These are phyloP conservation scores for Pseudocheirus occidentalis DNA, from an alignment of 2,797 vertebrate species.

Conservation along the genomic window DNA sequence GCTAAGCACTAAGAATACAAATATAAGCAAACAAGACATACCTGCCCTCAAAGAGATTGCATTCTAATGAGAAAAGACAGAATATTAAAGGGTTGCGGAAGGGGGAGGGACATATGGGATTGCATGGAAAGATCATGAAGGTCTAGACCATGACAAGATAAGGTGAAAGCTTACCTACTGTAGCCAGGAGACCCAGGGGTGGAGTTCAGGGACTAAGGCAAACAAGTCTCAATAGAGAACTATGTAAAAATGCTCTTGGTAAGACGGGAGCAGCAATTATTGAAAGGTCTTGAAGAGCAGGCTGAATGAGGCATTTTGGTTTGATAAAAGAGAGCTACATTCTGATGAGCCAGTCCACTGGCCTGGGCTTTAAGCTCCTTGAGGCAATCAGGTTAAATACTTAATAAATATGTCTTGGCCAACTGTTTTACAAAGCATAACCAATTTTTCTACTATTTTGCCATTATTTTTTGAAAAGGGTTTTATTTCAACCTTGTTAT, in stretches of 20 bases:
- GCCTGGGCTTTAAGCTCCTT: background rate
- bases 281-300: background rate
- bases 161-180: background rate
- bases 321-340: too few relatives aligned
- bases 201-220: background rate
- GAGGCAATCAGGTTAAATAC: background rate
- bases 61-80: background rate
- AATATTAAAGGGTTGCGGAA: background rate
- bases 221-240: background rate
- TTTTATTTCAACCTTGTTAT: background rate
- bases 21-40: background rate
- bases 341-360: too few relatives aligned
- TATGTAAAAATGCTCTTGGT: too few relatives aligned
- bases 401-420: background rate
- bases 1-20: background rate
- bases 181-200: too few relatives aligned
- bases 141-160: background rate
- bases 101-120: too few relatives aligned
- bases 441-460: background rate
- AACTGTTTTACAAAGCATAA: background rate
- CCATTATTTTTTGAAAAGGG: too few relatives aligned
- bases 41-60: background rate
- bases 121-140: background rate
- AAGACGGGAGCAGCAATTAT: background rate
- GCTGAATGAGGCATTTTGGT: too few relatives aligned